phyloP scores from a whole-genome alignment of 1,140 invertebrate genomes.

The Hyles euphorbiae region DNA sequence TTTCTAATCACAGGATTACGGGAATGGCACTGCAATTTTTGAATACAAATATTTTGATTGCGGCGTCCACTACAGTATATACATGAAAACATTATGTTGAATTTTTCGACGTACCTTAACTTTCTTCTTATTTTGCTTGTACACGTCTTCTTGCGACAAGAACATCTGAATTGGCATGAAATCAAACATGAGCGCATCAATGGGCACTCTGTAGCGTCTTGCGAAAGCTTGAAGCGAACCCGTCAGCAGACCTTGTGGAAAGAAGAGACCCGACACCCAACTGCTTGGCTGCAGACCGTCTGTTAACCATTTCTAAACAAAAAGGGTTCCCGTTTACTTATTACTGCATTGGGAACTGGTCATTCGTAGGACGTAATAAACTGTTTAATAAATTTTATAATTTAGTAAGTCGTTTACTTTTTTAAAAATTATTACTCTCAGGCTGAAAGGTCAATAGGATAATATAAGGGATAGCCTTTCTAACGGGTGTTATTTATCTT shows the following conservation, averaged over 20 bases:
- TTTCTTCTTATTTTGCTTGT: constrained; percentile 66
- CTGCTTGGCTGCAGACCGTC: constrained; percentile 85
- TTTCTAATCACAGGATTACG: no score
- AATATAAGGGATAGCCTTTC: no score
- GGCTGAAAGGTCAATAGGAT: no score
- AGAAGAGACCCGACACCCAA: constrained; percentile 94
- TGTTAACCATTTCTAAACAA: constrained; percentile 81
- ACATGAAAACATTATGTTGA: background rate
- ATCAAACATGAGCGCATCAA: constrained; percentile 89
- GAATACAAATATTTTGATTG: no score
- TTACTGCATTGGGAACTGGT: no score
- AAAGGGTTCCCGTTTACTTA: background rate
- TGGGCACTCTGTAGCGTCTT: constrained; percentile 87
- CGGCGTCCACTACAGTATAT: no score
- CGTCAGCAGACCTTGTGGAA: constrained; percentile 93
- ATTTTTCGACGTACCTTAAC: constrained; percentile 42
- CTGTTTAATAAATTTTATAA: no score
- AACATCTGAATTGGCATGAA: constrained; percentile 75
- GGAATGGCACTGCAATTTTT: no score
- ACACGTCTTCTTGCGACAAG: constrained; percentile 82
- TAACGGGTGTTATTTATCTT: no score
- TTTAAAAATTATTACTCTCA: no score
- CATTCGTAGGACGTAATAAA: no score
- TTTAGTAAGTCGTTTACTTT: no score
- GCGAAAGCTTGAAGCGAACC: constrained; percentile 91